phyloP scores from a whole-genome alignment of 92 coral and sea anemone genomes.

The Porites cylindrica region DNA sequence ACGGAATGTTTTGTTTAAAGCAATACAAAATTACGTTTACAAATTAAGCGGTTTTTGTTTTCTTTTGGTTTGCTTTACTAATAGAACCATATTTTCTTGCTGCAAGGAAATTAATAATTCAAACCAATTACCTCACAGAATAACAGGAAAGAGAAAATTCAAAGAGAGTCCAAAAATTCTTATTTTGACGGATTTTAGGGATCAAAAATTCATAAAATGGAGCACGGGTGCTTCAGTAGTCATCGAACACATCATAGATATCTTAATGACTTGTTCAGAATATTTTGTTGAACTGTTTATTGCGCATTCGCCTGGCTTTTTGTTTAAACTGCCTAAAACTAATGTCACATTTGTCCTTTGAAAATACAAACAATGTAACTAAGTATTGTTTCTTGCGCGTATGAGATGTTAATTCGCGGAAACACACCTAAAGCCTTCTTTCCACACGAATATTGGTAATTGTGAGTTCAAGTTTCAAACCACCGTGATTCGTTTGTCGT shows the following conservation, averaged over 20 bases:
- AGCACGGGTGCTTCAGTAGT: background rate
- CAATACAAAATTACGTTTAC: background rate
- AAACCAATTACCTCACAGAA: conserved; percentile 17
- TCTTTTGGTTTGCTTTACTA: conserved; percentile 28
- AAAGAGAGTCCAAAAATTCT: background rate
- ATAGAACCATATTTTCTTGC: background rate
- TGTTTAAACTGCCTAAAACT: conserved; percentile 13
- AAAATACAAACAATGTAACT: conserved; percentile 7
- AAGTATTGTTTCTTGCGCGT: conserved; percentile 10
- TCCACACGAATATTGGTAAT: background rate
- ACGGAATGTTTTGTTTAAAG: background rate
- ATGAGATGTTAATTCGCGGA: conserved; percentile 10
- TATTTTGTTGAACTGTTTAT: background rate
- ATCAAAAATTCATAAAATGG: background rate
- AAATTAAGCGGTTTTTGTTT: conserved; percentile 7
- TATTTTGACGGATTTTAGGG: too few species aligned
- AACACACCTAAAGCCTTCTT: too few species aligned
- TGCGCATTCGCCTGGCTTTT: background rate
- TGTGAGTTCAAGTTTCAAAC: background rate
- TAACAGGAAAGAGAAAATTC: background rate
- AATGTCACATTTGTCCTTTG: conserved; percentile 15
- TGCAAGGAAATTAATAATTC: conserved; percentile 15
- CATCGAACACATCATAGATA: background rate
- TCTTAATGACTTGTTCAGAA: background rate
- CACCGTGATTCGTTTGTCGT: background rate